A percentile compares a stretch with the other conserved stretches of the same genome.
Evolutionary conservation across 2,888 invertebrate species (phyloP).

Genomic region (Acanthosepion pharaonis): DNA sequence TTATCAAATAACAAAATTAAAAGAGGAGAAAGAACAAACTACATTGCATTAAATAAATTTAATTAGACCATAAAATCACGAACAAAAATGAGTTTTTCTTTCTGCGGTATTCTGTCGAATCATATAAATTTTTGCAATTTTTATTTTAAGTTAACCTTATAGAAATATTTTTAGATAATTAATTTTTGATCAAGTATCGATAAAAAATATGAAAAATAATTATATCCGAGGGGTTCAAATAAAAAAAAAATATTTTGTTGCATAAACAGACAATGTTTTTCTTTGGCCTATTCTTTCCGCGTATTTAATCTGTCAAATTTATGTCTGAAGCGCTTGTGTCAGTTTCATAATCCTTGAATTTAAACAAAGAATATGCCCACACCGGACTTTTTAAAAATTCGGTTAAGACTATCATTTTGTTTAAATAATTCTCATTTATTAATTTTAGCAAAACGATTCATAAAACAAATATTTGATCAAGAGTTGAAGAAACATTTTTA

Average conservation of each 20-base stretch:
- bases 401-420: background rate
- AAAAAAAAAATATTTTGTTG: background rate
- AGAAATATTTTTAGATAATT: background rate
- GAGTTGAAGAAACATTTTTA: background rate
- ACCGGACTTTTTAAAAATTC: background rate
- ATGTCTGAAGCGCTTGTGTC: background rate
- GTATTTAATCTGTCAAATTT: background rate
- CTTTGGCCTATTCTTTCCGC: background rate
- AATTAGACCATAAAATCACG: background rate
- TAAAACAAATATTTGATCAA: background rate
- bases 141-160: background rate
- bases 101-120: background rate
- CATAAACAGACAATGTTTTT: background rate
- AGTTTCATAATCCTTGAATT: background rate
- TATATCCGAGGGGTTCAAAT: background rate
- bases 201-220: conserved; percentile 3
- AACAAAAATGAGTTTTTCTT: background rate
- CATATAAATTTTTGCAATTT: background rate
- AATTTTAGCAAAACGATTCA: background rate
- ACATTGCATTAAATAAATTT: background rate
- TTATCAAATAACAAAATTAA: background rate
- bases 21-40: background rate
- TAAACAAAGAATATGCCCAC: background rate
- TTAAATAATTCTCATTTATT: background rate
- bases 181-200: background rate